phyloP scores from a whole-genome alignment of 1,140 invertebrate species.

The Cydia strobilella region DNA sequence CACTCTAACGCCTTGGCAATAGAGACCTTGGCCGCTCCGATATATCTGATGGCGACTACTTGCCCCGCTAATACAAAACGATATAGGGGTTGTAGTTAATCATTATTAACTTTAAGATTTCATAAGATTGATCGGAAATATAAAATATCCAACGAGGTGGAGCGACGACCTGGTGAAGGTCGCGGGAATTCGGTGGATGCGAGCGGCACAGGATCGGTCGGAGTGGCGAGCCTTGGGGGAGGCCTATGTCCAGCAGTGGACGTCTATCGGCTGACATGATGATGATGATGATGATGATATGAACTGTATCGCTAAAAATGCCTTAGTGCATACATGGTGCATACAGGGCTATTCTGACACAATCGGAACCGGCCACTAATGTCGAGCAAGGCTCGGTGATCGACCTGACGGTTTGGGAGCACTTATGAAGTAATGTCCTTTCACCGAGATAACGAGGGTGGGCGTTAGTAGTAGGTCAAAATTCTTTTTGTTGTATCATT shows the following conservation, averaged over 20 bases:
- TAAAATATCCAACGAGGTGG: too few species aligned
- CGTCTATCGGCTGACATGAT: too few species aligned
- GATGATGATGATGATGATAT: too few species aligned
- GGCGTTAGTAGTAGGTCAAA: not conserved
- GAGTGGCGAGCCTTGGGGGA: too few species aligned
- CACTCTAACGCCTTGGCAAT: too few species aligned
- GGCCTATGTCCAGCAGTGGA: too few species aligned
- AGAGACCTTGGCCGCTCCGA: too few species aligned
- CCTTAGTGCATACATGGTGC: not conserved
- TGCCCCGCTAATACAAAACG: not conserved
- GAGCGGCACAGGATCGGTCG: too few species aligned
- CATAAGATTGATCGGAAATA: too few species aligned
- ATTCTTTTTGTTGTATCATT: not conserved
- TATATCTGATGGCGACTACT: not conserved
- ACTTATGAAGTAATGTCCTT: not conserved
- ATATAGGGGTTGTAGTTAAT: not conserved
- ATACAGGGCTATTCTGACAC: not conserved
- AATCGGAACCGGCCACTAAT: not conserved
- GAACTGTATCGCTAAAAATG: not conserved
- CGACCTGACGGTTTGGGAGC: not conserved
- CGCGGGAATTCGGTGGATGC: too few species aligned
- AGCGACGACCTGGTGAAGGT: too few species aligned
- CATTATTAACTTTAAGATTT: not conserved
- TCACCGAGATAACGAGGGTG: not conserved
- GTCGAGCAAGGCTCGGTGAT: not conserved